These are phyloP conservation scores for Merodon equestris DNA, from an alignment of 2,888 invertebrate genomes.

Conservation along the genomic window DNA sequence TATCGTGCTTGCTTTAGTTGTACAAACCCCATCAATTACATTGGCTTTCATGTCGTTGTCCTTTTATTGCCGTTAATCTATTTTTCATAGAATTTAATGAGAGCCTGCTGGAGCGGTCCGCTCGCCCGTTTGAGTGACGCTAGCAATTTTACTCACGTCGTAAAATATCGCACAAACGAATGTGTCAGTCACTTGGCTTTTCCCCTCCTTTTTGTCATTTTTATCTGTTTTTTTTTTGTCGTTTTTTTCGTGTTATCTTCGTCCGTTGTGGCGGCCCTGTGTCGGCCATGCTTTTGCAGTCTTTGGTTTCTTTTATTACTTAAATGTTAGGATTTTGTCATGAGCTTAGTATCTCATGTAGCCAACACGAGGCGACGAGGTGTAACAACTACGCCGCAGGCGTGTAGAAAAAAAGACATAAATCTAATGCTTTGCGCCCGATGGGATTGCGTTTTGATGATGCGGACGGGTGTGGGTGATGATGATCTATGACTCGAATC, in stretches of 20 bases:
- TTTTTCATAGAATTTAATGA: conserved; percentile 59
- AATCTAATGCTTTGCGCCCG: conserved; percentile 32
- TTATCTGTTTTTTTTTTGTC: no score
- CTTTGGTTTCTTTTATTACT: conserved; percentile 14
- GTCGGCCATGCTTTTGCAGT: not conserved
- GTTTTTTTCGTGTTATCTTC: no score
- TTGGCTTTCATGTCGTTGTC: conserved; percentile 35
- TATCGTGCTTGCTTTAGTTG: no score
- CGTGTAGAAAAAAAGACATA: conserved; percentile 33
- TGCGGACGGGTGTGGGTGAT: conserved; percentile 8
- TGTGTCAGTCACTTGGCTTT: conserved; percentile 25
- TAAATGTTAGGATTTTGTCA: conserved; percentile 24
- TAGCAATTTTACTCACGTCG: conserved; percentile 17
- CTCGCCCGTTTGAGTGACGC: conserved; percentile 1
- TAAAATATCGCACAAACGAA: conserved; percentile 25
- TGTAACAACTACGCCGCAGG: not conserved
- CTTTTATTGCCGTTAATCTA: conserved; percentile 57
- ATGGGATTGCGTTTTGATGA: conserved; percentile 26
- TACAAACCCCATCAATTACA: conserved; percentile 45
- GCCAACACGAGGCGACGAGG: no score
- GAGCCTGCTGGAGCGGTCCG: conserved; percentile 1
- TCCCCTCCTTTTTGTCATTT: no score
- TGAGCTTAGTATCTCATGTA: conserved; percentile 5
- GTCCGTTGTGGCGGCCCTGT: not conserved
- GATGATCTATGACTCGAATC: conserved; percentile 41